Percentiles rank a stretch among this genome's conserved stretches.
These are phyloP conservation scores for Panzeria rudis DNA, from an alignment of 2,888 invertebrate species.

Conservation along the genomic window DNA sequence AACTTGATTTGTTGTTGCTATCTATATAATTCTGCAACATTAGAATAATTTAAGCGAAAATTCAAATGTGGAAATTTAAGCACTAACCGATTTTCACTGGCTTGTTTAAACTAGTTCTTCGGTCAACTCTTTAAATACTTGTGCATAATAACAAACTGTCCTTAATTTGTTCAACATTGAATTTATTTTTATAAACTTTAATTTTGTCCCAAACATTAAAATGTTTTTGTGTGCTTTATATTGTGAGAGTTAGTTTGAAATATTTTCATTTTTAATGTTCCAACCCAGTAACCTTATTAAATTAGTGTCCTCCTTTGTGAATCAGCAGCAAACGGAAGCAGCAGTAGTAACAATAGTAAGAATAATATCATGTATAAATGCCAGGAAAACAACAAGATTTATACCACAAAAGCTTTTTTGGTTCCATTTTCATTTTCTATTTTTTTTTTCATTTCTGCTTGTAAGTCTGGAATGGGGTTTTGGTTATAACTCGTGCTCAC, in stretches of 20 bases:
- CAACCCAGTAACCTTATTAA: slow-evolving; percentile 73
- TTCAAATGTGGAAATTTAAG: neutral
- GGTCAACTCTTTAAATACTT: slow-evolving; percentile 9
- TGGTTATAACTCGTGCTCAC: slow-evolving; percentile 46
- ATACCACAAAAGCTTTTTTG: slow-evolving; percentile 62
- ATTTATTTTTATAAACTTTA: slow-evolving; percentile 43
- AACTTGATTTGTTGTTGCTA: neutral
- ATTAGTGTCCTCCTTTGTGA: slow-evolving; percentile 68
- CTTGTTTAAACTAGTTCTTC: slow-evolving; percentile 2
- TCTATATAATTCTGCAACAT: neutral
- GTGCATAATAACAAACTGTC: slow-evolving; percentile 20
- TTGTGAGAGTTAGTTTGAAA: slow-evolving; percentile 46
- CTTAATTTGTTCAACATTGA: slow-evolving; percentile 35
- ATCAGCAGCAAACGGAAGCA: slow-evolving; percentile 34
- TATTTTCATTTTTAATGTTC: slow-evolving; percentile 68
- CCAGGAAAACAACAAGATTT: slow-evolving; percentile 65
- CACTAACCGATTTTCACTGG: neutral
- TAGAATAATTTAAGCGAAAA: neutral
- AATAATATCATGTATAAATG: slow-evolving; percentile 37
- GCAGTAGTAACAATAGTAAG: slow-evolving; percentile 24
- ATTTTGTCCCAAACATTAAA: slow-evolving; percentile 8
- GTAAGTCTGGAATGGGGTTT: slow-evolving; percentile 45
- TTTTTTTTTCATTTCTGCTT: slow-evolving; percentile 14
- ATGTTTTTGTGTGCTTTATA: slow-evolving; percentile 2
- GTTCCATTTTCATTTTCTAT: slow-evolving; percentile 18